Evolutionary conservation across 2,113 vertebrate genomes (phyloP).

Genomic region (Ancistrus triradiatus): DNA sequence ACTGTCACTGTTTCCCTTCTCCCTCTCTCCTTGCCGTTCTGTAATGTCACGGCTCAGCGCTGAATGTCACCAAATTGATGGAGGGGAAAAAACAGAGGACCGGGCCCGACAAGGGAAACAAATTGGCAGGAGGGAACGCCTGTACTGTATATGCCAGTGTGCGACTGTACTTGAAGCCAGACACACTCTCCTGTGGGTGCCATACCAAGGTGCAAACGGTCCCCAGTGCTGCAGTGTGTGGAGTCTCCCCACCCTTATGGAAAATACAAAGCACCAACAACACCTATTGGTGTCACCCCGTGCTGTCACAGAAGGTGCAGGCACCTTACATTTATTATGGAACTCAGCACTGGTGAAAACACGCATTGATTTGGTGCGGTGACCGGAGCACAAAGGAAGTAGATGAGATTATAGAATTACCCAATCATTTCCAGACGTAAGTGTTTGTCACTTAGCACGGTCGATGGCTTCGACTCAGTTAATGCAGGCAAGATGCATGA

Average conservation of each 20-base stretch:
- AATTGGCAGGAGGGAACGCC: constrained; percentile 50
- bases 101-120: constrained; percentile 55
- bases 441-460: constrained; percentile 53
- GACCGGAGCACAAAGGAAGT: constrained; percentile 39
- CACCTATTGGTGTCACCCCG: neutral
- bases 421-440: constrained; percentile 54
- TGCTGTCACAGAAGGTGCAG: neutral
- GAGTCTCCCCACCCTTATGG: constrained; percentile 43
- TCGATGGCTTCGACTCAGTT: constrained; percentile 61
- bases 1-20: neutral
- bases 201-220: constrained; percentile 56
- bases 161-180: constrained; percentile 36
- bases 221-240: constrained; percentile 16
- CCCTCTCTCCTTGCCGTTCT: constrained; percentile 53
- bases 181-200: constrained; percentile 48
- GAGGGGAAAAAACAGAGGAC: constrained; percentile 63
- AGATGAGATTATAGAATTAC: constrained; percentile 54
- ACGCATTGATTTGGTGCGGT: neutral
- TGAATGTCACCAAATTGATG: constrained; percentile 70
- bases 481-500: constrained; percentile 45
- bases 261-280: constrained; percentile 31
- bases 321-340: neutral
- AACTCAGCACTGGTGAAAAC: neutral
- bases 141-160: constrained; percentile 37
- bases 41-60: constrained; percentile 71